Conservation (phyloP, 2,113 vertebrate species). For the Tragelaphus strepsiceros region DNA sequence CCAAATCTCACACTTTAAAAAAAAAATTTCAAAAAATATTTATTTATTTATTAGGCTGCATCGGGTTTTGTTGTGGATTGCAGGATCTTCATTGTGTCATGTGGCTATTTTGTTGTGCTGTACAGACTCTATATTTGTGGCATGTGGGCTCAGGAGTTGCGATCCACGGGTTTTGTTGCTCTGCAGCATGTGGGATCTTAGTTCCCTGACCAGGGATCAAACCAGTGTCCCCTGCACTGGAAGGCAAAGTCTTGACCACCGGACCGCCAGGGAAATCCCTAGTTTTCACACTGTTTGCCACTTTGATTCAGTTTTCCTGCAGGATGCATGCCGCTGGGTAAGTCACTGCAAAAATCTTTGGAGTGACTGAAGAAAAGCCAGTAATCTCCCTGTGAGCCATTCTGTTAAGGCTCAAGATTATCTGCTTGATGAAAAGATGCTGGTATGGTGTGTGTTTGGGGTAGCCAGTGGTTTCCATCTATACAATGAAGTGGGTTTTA, state of each 20-base stretch:
- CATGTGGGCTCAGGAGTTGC: accelerated
- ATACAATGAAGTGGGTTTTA: neutral
- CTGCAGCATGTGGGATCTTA: neutral
- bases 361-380: neutral
- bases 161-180: neutral
- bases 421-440: neutral
- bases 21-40: neutral
- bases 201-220: neutral
- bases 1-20: neutral
- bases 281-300: neutral
- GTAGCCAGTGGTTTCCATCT: neutral
- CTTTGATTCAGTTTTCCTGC: neutral
- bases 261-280: neutral
- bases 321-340: accelerated
- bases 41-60: neutral
- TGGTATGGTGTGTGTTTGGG: too few species aligned
- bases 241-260: neutral
- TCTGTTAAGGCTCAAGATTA: neutral
- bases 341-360: neutral
- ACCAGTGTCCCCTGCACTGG: neutral
- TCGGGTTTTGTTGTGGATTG: neutral
- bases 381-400: neutral
- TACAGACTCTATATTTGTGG: neutral
- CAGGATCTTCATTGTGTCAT: neutral
- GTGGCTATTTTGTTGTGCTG: neutral